Evolutionary conservation across 2,888 invertebrate species (phyloP).

Genomic region (Heliconius ethilla): DNA sequence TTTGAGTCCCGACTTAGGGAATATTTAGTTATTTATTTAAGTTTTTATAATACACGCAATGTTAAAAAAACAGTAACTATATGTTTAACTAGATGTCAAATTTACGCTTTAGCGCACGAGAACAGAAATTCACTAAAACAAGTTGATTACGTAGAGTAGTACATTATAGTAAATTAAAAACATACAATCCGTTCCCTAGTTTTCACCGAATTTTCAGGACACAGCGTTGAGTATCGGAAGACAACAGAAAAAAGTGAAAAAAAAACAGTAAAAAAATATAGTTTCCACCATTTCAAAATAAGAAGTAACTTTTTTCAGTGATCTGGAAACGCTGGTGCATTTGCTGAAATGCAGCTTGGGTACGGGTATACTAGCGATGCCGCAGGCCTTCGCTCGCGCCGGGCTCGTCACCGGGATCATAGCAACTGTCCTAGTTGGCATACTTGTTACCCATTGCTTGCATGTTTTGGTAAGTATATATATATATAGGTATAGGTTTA

Average conservation of each 20-base stretch:
- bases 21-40: background rate
- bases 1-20: background rate
- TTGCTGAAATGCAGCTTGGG: conserved; percentile 95
- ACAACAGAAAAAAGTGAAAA: no score
- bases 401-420: conserved; percentile 90
- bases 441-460: conserved; percentile 92
- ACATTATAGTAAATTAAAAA: no score
- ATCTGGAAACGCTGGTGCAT: conserved; percentile 91
- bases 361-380: conserved; percentile 97
- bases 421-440: conserved; percentile 89
- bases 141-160: no score
- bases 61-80: no score
- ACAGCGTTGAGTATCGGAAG: no score
- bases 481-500: background rate
- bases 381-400: conserved; percentile 93
- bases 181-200: no score
- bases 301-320: conserved; percentile 77
- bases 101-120: no score
- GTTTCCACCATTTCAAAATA: background rate
- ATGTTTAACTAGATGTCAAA: no score
- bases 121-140: no score
- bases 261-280: background rate
- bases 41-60: background rate
- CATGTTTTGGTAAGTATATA: conserved; percentile 85
- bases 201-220: no score